A percentile compares a stretch with the other conserved stretches of the same genome.
Conservation (phyloP, 2,888 invertebrate species). For the Serrognathus titanus region DNA sequence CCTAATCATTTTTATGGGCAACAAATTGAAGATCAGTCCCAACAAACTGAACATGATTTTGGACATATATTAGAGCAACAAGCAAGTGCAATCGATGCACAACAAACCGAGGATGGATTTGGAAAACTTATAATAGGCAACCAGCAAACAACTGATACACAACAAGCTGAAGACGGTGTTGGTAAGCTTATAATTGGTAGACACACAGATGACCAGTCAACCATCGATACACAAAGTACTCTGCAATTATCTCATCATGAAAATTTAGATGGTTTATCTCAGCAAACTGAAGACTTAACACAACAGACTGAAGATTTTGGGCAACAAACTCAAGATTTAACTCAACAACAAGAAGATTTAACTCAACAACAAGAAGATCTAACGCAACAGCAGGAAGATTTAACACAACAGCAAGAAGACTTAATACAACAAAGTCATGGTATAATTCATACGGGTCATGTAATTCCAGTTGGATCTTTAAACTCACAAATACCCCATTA, state of each 20-base stretch:
- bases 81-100: slow-evolving; percentile 4
- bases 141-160: slow-evolving; percentile 4
- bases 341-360: slow-evolving; percentile 24
- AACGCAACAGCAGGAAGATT: slow-evolving; percentile 4
- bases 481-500: too few relatives aligned
- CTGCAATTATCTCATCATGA: slow-evolving; percentile 3
- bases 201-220: background rate
- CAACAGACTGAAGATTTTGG: background rate
- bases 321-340: slow-evolving; percentile 31
- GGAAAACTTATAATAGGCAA: background rate
- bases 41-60: slow-evolving; percentile 3
- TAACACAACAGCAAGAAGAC: slow-evolving; percentile 19
- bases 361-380: slow-evolving; percentile 22
- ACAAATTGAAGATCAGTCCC: slow-evolving; percentile 5
- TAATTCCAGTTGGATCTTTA: too few relatives aligned
- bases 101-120: slow-evolving; percentile 9
- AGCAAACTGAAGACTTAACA: slow-evolving; percentile 24
- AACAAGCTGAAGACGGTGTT: too few relatives aligned
- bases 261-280: slow-evolving; percentile 27
- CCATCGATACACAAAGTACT: slow-evolving; percentile 1
- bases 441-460: slow-evolving; percentile 8
- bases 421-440: slow-evolving; percentile 23
- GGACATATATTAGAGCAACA: background rate
- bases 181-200: too few relatives aligned
- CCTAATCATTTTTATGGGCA: background rate